Base-by-base conservation (phyloP, 2,797 vertebrate genomes). In the Microhierax caerulescens region DNA sequence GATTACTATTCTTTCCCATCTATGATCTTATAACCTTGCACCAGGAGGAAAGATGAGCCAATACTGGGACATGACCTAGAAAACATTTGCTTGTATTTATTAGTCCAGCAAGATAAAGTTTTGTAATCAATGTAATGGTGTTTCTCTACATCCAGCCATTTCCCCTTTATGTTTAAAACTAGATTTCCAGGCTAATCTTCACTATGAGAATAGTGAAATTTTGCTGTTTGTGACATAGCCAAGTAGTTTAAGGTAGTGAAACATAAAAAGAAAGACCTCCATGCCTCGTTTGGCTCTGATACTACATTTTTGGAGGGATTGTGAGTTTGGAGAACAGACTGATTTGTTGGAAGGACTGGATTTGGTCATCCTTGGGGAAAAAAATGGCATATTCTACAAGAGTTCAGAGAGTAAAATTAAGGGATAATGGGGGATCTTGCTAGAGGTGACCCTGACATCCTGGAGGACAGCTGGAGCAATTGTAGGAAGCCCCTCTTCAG, bases 401-500 rank as follows among this genome's bases (percentile, higher is more conserved):
- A 69, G 2, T 48, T 34, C 11, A 79, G 37, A 64, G 73, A 28
- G 63, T 5, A 64, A 34, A 63, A n/a, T 10, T 20, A 63, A 74
- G 45, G 27, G 12, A 74, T 9, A 60, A 65, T 37, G 36, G 24
- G 51, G 19, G 32, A 24, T 50, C 24, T 65, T 76, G 36, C 32
- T 80, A 50, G n/a, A 45, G 45, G 21, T 65, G 63, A 19, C 37
- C 36, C 28, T 50, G 41, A 37, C 13, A 81, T 22, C 22, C 59
- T n/a, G 25, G 27, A 80, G 22, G 25, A 56, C 45, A 76, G 23
- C 10, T 47, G 80, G 12, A 67, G 6, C 39, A 60, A 39, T 28
- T 0, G 0, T 12, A 56, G 2, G 11, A 54, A 45, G 11, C 13
- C 5, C 7, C 9, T 4, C 13, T 81, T 50, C 28, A 59, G 59